Evolutionary conservation across 2,888 invertebrate species (phyloP), one percentile per base, ranked within the genome.

Genomic region (Micropterix aruncella): DNA sequence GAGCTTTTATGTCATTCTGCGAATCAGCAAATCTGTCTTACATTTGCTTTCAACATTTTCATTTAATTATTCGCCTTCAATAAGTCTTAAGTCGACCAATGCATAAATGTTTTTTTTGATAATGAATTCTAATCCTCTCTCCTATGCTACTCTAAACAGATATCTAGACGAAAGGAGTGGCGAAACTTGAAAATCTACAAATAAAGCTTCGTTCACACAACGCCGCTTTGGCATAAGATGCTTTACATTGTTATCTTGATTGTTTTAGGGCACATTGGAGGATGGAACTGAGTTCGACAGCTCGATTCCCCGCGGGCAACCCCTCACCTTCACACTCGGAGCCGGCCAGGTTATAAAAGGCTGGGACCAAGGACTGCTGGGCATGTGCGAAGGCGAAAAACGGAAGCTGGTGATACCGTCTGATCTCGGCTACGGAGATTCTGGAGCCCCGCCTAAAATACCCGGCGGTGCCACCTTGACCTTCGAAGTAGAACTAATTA

Each of bases 281-380:
- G 85, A 88, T 70, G 89, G 88, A 2, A 82, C 80, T 9, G 86
- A 89, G 61, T 90, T 92, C 69, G 91, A 92, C 60, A 87, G 81
- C 57, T 88, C 86, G 49, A 74, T 80, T 53, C 74, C 77, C 16
- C 67, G 88, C 50, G 79, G 78, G 17, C 75, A 82, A 50, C 86
- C 88, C 1, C 74, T 91, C 47, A 79, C 81, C 9, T 89, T 92
- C 57, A 86, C 84, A 2, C 65, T 92, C 44, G 90, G 91, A 38
- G 73, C 78, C 2, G 87, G 87, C 1, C 89, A 90, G 65, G 90
- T 90, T 2, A 91, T 92, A 52, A 86, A 85, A 61, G 91, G 91
- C 37, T 91, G 90, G 91, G 91, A 92, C 54, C 87, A 89, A 65
- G 91, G 91, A 0, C 69, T 92, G 2, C 67, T 90, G 48, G 86